phyloP scores from a whole-genome alignment of 1,140 invertebrate species.

The Megalonaias nervosa region DNA sequence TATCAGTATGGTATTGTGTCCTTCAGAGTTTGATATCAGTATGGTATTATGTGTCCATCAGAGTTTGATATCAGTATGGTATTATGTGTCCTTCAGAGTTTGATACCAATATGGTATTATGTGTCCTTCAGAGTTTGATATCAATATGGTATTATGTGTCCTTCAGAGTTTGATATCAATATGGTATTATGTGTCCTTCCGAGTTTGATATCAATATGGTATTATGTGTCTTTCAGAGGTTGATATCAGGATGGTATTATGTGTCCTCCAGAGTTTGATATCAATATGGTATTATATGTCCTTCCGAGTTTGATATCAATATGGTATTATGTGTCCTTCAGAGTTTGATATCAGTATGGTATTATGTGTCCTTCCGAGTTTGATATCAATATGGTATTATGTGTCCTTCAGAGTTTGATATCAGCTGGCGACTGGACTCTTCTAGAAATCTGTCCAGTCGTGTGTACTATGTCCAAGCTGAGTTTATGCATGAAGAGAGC shows the following conservation, averaged over 20 bases:
- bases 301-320: conserved; percentile 46
- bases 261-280: conserved; percentile 40
- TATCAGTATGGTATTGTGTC: conserved; percentile 21
- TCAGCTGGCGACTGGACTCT: conserved; percentile 52
- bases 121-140: conserved; percentile 40
- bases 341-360: conserved; percentile 52
- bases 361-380: conserved; percentile 36
- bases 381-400: conserved; percentile 40
- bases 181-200: not conserved
- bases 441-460: conserved; percentile 41
- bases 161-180: conserved; percentile 46
- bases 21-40: conserved; percentile 45
- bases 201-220: conserved; percentile 54
- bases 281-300: conserved; percentile 28
- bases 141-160: conserved; percentile 28
- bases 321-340: not conserved
- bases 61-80: conserved; percentile 52
- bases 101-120: conserved; percentile 43
- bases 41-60: not conserved
- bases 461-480: conserved; percentile 28
- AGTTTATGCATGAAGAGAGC: conserved; percentile 26
- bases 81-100: conserved; percentile 37
- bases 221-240: conserved; percentile 36
- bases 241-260: conserved; percentile 42
- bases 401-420: conserved; percentile 40